Percentiles rank a stretch among this genome's conserved stretches.
Evolutionary conservation across 2,797 vertebrate species (phyloP).

Genomic region (Valencia hispanica): DNA sequence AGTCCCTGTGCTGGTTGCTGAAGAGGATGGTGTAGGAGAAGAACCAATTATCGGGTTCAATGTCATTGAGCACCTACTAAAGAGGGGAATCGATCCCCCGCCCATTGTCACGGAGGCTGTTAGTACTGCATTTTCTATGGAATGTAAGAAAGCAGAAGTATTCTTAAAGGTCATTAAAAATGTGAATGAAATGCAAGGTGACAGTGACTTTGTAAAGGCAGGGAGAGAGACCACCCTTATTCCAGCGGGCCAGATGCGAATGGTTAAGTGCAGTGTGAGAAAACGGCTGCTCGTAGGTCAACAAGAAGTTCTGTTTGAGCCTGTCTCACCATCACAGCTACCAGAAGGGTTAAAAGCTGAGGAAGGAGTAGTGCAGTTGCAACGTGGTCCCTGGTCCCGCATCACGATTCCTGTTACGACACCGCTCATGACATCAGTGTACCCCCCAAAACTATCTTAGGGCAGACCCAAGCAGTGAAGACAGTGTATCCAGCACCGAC

Average conservation of each 20-base stretch:
- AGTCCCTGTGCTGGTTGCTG: slow-evolving; percentile 7
- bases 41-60: slow-evolving; percentile 2
- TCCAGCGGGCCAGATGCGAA: slow-evolving; percentile 1
- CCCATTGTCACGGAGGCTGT: neutral
- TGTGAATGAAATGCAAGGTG: neutral
- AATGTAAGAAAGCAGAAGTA: neutral
- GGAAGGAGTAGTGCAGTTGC: neutral
- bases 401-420: neutral
- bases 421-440: neutral
- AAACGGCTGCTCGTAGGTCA: neutral
- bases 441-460: neutral
- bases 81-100: neutral
- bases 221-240: neutral
- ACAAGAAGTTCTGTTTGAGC: slow-evolving; percentile 2
- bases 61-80: neutral
- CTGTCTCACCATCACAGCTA: neutral
- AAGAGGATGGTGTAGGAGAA: neutral
- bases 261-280: neutral
- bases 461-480: neutral
- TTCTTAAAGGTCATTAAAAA: neutral
- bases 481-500: neutral
- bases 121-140: neutral
- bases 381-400: neutral
- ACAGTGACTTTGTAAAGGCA: neutral
- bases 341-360: neutral